These are phyloP conservation scores for Lycaon pictus DNA, from an alignment of 2,113 vertebrate species.

Conservation along the genomic window DNA sequence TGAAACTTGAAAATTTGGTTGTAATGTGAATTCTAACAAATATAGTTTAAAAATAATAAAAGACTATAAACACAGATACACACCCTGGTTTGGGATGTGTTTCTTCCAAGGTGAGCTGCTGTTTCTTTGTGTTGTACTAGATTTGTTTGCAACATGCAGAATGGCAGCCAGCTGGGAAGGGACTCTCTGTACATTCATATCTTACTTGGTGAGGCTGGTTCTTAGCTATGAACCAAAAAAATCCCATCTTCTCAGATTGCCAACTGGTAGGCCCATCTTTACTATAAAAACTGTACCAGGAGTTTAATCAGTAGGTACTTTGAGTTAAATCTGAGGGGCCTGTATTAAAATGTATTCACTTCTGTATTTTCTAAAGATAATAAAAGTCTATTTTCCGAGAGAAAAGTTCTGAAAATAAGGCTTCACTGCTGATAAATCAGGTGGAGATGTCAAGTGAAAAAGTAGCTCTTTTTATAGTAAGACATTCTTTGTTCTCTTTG, in stretches of 20 bases:
- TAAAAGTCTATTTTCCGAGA: constrained; percentile 67
- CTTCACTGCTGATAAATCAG: constrained; percentile 38
- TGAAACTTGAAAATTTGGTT: constrained; percentile 31
- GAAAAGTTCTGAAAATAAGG: constrained; percentile 61
- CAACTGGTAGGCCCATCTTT: not conserved
- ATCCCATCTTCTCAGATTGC: constrained; percentile 21
- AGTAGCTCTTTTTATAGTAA: constrained; percentile 30
- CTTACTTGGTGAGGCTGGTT: not conserved
- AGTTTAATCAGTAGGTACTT: constrained; percentile 55
- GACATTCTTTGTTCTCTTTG: constrained; percentile 46
- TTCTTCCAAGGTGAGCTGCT: constrained; percentile 25
- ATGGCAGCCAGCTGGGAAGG: not conserved
- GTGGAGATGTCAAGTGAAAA: not conserved
- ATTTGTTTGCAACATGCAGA: constrained; percentile 54
- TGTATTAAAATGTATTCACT: constrained; percentile 61
- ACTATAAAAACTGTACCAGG: not conserved
- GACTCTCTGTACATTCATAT: not conserved
- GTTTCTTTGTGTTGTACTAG: constrained; percentile 15
- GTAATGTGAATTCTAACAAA: constrained; percentile 23
- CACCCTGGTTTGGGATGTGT: not conserved
- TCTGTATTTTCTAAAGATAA: constrained; percentile 48
- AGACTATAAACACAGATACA: not conserved
- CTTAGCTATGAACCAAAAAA: not conserved
- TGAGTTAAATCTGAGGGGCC: constrained; percentile 59
- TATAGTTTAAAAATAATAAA: constrained; percentile 13